Conservation (phyloP, 2,113 vertebrate genomes). For the Lucifuga dentata region DNA sequence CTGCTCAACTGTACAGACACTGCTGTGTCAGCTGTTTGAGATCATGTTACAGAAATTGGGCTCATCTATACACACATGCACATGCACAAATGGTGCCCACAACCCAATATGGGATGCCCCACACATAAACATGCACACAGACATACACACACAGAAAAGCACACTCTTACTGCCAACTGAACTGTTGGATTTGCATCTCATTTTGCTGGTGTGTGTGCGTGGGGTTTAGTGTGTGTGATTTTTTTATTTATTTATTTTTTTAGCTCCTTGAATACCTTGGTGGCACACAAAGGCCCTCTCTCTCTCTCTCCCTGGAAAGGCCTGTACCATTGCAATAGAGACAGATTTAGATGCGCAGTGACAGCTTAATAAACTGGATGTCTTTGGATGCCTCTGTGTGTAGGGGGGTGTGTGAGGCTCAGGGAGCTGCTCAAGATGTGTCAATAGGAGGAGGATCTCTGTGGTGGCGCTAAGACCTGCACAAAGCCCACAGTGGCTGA, state of each 20-base stretch:
- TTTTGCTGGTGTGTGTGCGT: slow-evolving; percentile 82
- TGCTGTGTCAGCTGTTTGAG: slow-evolving; percentile 90
- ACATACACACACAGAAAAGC: slow-evolving; percentile 63
- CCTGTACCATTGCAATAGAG: slow-evolving; percentile 84
- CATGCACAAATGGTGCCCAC: slow-evolving; percentile 24
- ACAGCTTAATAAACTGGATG: slow-evolving; percentile 94
- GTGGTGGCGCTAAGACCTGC: slow-evolving; percentile 68
- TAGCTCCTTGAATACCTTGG: slow-evolving; percentile 86
- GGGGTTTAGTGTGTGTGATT: slow-evolving; percentile 66
- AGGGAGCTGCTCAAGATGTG: slow-evolving; percentile 66
- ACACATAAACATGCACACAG: slow-evolving; percentile 51
- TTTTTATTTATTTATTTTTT: slow-evolving; percentile 75
- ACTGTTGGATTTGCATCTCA: slow-evolving; percentile 96
- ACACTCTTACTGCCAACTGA: slow-evolving; percentile 88
- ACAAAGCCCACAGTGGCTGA: slow-evolving; percentile 82
- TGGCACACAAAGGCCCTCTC: slow-evolving; percentile 88
- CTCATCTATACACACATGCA: slow-evolving; percentile 72
- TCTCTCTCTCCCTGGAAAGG: slow-evolving; percentile 63
- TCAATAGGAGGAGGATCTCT: slow-evolving; percentile 81
- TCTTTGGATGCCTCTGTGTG: slow-evolving; percentile 83
- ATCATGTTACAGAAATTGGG: slow-evolving; percentile 90
- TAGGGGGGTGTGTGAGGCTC: slow-evolving; percentile 64
- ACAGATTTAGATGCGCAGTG: slow-evolving; percentile 97
- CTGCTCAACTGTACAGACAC: slow-evolving; percentile 91
- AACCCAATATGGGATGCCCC: slow-evolving; percentile 27